Evolutionary conservation across 2,113 vertebrate genomes (phyloP), one percentile per base, ranked within the genome.

Genomic region (Rhea americana): DNA sequence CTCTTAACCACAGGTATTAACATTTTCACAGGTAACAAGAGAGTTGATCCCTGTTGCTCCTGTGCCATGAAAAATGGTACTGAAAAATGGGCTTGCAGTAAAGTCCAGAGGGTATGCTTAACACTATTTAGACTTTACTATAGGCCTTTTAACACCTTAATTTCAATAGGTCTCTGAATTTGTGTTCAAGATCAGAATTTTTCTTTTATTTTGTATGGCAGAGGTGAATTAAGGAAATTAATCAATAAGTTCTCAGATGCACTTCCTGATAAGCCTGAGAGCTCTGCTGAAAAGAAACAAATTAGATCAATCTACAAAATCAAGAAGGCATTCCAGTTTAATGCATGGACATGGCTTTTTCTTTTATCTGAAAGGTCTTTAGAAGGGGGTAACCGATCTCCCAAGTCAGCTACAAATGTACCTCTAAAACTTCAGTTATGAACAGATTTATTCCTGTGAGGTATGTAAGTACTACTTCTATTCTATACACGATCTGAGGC

Each of bases 341-440:
- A 12, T 5, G 9, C 9, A 25, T 7, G 73, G 48, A 13, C 13
- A 48, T 51, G 53, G 6, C 9, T n/a, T 86, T 41, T 43, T 11
- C 61, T 35, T 72, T 39, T 6, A 32, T 17, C 9, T 9, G 71
- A 6, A 51, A 5, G 24, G 13, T 15, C 37, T 67, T 63, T 43
- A 59, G 66, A 30, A 68, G 55, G 39, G 43, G 12, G 0, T 0
- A 20, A 35, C 32, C 11, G 39, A 25, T 26, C 58, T 66, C 20
- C 66, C 61, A 39, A 3, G 71, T 4, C 59, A 59, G 68, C 45
- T 26, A 2, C 24, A 66, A 12, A 37, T 1, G 6, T 4, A 4
- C 13, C 41, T 39, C 18, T 43, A 43, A 4, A 11, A 22, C 5
- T 41, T 21, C 39, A 7, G 35, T 9, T 0, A 0, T 4, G 47